Evolutionary conservation across 1,140 invertebrate genomes (phyloP), one percentile per base, ranked within the genome.

Genomic region (Drosophila saltans): DNA sequence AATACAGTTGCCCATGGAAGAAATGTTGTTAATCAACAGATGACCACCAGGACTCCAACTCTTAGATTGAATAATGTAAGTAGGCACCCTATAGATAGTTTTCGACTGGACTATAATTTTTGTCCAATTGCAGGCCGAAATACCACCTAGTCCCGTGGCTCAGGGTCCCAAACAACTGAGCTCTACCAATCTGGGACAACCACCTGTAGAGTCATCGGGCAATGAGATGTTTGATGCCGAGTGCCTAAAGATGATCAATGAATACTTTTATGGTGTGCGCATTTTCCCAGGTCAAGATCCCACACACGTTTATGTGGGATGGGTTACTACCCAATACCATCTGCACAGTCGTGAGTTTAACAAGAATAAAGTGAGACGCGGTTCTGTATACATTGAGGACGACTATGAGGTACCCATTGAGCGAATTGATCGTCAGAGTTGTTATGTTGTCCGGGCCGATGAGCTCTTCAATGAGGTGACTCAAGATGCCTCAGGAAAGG

Each of bases 241-340:
- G 60, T 98, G 97, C 89, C 93, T 99, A 40, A 98, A 98, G 90
- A 93, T 98, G 7, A 98, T 99, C 86, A 98, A 99, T 91, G 98
- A 99, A 93, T 99, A 99, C 93, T 99, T 98, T 93, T 99, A 99
- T 90, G 98, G 97, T 16, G 95, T 96, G 24, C 93, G 98, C 60
- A 97, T 99, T 60, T 99, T 97, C 91, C 98, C 98, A 43, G 98
- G 98, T 60, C 98, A 99, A 93, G 99, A 99, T 93, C 98, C 98
- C 0, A 96, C 97, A 0, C 98, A 99, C 86, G 97, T 99, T 26
- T 99, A 98, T 92, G 96, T 99, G 3, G 99, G 99, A n/a, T 99
- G 99, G 99, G 98, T 99, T 9, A 99, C 98, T 0, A 98, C 98
- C 0, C 98, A 99, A 85, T 99, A 99, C 92, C 97, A 98, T 92